Evolutionary conservation across 2,888 invertebrate genomes (phyloP), one percentile per base, ranked within the genome.

Genomic region (Heliothis peltigera): DNA sequence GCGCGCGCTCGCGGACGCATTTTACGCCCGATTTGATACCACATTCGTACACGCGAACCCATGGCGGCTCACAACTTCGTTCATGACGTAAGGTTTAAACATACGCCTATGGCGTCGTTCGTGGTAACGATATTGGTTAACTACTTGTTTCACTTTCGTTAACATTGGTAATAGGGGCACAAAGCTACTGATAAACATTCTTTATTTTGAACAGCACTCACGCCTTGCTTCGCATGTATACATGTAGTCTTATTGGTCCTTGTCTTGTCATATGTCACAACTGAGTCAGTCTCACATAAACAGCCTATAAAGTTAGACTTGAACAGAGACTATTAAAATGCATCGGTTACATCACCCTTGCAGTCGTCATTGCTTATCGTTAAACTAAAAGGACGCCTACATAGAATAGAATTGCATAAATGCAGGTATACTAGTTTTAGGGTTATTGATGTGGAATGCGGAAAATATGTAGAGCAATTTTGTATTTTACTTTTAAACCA

Each of bases 11-110:
- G 84, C 88, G 87, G 85, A 88, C 89, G 85, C 83, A 84, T 88
- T 92, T 91, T 89, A 90, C 90, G 89, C 86, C 84, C 84, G 91
- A 90, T 91, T 91, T 88, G 87, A 87, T 86, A 85, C 81, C 83
- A 82, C 87, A 87, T 90, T 88, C 82, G 86, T 82, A 87, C 91
- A 92, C 89, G 92, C 89, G 80, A 92, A 83, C 81, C 84, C 79
- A 84, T 81, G 83, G 79, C 64, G 54, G 68, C 73, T 81, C 78
- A 74, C 69, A 70, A 79, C 77, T 83, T 77, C 61, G 61, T 75
- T 76, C 65, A 74, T 89, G 87, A 87, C 79, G 86, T 84, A 85
- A 88, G 69, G 79, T 71, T 70, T 62, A 73, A 76, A 80, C 74
- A 64, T 71, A 81, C 49, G 64, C 53, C 49, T 55, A 67, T 71